phyloP scores from a whole-genome alignment of 2,113 vertebrate genomes.

The Tauraco erythrolophus region DNA sequence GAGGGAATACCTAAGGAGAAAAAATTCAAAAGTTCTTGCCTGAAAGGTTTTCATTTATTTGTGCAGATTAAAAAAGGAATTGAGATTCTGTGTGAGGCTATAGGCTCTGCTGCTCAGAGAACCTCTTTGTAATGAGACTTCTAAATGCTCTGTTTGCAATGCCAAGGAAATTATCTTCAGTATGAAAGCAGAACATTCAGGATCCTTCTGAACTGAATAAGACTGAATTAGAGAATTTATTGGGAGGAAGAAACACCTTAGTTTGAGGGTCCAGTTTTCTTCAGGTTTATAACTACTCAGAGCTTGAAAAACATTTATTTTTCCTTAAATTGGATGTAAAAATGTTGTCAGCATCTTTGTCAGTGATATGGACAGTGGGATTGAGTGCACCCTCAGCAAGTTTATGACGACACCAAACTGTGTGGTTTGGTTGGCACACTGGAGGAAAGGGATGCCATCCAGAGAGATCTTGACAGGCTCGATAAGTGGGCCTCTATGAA shows the following conservation, averaged over 20 bases:
- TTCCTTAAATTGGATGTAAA: neutral
- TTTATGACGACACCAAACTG: too few species aligned
- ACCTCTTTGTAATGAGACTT: neutral
- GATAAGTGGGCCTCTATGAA: too few species aligned
- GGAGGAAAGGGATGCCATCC: too few species aligned
- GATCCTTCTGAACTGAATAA: neutral
- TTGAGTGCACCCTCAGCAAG: too few species aligned
- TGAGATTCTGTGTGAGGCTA: neutral
- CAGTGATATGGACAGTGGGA: too few species aligned
- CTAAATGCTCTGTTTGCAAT: neutral
- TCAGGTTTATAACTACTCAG: neutral
- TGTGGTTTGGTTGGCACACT: too few species aligned
- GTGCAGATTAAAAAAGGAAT: conserved; percentile 12
- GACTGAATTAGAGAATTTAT: neutral
- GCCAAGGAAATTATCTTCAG: neutral
- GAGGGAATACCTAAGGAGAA: neutral
- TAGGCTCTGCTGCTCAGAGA: neutral
- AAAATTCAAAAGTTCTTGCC: neutral
- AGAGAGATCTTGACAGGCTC: too few species aligned
- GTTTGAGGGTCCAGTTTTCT: neutral
- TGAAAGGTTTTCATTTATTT: conserved; percentile 25
- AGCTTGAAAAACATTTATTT: neutral
- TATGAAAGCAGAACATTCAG: neutral
- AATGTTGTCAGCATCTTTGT: neutral
- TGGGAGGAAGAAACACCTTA: neutral